A percentile compares a stretch with the other conserved stretches of the same genome.
These are phyloP conservation scores for Drosophila nebulosa DNA, from an alignment of 1,140 invertebrate genomes.

Conservation along the genomic window DNA sequence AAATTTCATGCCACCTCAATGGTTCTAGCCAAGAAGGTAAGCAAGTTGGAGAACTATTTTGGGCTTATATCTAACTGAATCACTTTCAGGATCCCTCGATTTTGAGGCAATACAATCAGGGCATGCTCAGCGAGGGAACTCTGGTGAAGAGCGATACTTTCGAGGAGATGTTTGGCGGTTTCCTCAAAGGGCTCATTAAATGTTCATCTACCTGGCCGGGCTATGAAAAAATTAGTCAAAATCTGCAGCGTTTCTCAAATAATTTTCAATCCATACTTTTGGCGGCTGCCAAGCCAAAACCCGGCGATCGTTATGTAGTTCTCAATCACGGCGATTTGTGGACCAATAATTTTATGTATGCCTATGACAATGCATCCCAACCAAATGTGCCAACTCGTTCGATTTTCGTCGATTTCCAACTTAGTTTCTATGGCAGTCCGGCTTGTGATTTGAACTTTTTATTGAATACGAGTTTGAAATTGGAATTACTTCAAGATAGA, in stretches of 20 bases:
- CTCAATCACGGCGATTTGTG: conserved; percentile 86
- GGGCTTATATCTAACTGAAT: neutral
- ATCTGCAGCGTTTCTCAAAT: conserved; percentile 79
- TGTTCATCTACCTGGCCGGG: conserved; percentile 50
- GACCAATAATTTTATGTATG: conserved; percentile 86
- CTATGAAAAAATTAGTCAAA: conserved; percentile 53
- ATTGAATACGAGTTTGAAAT: conserved; percentile 63
- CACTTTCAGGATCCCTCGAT: conserved; percentile 56
- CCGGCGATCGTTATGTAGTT: conserved; percentile 78
- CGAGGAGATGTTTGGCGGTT: conserved; percentile 57
- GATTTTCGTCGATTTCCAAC: conserved; percentile 82
- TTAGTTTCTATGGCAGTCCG: conserved; percentile 70
- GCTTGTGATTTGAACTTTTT: conserved; percentile 76
- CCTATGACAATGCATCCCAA: conserved; percentile 81
- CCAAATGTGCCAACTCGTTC: conserved; percentile 81
- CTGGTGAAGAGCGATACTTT: conserved; percentile 55
- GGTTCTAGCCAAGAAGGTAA: conserved; percentile 67
- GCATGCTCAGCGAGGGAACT: conserved; percentile 64
- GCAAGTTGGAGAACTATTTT: no score
- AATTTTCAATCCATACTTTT: conserved; percentile 79
- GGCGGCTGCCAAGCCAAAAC: conserved; percentile 59
- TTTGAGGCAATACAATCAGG: conserved; percentile 45
- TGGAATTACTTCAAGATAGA: conserved; percentile 60
- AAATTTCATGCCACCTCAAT: conserved; percentile 77
- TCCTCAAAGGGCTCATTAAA: conserved; percentile 60